These are phyloP conservation scores for Chrysodeixis includens DNA, from an alignment of 2,888 invertebrate genomes.

Conservation along the genomic window DNA sequence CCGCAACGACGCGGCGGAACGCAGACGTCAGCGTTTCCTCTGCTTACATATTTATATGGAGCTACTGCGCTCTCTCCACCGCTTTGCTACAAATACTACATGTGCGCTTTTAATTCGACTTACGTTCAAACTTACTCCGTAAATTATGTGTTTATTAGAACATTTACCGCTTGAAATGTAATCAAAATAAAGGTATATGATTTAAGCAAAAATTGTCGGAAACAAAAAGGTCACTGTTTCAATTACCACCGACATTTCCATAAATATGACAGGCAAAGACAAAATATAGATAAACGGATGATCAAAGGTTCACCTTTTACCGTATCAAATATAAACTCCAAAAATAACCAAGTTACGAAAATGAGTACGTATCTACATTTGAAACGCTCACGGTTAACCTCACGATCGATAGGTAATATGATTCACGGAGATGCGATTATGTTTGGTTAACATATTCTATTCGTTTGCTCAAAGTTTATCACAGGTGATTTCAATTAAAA, in stretches of 20 bases:
- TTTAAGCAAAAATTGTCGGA: not conserved
- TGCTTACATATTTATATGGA: constrained; percentile 85
- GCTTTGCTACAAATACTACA: constrained; percentile 61
- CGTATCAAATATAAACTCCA: constrained; percentile 23
- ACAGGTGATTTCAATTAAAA: constrained; percentile 83
- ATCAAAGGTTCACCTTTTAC: constrained; percentile 36
- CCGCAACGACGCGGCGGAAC: constrained; percentile 85
- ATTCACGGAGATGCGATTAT: constrained; percentile 56
- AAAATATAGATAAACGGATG: constrained; percentile 31
- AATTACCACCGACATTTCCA: constrained; percentile 23
- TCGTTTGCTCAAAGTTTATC: constrained; percentile 65
- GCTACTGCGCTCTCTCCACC: constrained; percentile 61
- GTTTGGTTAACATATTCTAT: constrained; percentile 41
- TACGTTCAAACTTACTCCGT: constrained; percentile 20
- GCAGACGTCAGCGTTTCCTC: constrained; percentile 86
- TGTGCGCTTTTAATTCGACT: constrained; percentile 63
- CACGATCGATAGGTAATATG: constrained; percentile 41
- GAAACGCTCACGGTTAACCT: constrained; percentile 22
- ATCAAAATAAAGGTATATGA: not conserved
- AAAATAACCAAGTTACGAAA: constrained; percentile 38
- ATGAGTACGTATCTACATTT: constrained; percentile 27
- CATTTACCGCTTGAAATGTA: not conserved
- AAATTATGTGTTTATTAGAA: constrained; percentile 6
- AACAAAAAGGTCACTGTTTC: constrained; percentile 21
- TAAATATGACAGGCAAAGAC: constrained; percentile 23